phyloP scores from a whole-genome alignment of 2,797 vertebrate genomes.

The Tenualosa ilisha region DNA sequence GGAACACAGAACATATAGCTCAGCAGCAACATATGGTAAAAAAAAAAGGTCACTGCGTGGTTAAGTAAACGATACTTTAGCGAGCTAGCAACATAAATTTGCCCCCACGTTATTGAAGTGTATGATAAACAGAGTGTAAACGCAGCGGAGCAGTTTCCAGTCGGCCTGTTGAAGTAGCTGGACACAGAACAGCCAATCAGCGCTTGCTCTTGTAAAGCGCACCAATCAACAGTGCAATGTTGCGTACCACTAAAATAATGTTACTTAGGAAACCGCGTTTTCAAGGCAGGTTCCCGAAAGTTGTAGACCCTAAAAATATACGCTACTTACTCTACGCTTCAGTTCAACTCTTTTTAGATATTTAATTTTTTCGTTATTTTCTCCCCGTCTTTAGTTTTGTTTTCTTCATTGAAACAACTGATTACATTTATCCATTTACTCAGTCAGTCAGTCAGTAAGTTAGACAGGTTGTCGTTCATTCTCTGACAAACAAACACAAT shows the following conservation, averaged over 20 bases:
- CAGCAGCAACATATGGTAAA: neutral
- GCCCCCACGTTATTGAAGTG: neutral
- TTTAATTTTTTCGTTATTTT: neutral
- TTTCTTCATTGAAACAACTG: neutral
- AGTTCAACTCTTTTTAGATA: too few species aligned
- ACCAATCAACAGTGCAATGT: neutral
- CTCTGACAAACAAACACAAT: neutral
- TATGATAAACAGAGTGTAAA: neutral
- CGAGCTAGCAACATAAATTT: neutral
- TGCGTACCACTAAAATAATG: neutral
- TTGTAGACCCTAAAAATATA: neutral
- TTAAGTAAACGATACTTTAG: neutral
- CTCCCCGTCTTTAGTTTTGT: neutral
- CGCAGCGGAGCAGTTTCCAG: neutral
- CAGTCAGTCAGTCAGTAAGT: neutral
- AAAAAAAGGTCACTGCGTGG: neutral
- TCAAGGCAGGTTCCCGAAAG: neutral
- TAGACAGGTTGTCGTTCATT: too few species aligned
- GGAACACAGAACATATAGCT: neutral
- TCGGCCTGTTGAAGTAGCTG: neutral
- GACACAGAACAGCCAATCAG: slow-evolving; percentile 2
- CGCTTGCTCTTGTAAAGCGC: neutral
- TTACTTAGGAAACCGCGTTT: neutral
- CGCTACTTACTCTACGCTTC: too few species aligned
- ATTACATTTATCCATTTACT: neutral